phyloP scores from a whole-genome alignment of 2,113 vertebrate genomes.

The Synchiropus splendidus region DNA sequence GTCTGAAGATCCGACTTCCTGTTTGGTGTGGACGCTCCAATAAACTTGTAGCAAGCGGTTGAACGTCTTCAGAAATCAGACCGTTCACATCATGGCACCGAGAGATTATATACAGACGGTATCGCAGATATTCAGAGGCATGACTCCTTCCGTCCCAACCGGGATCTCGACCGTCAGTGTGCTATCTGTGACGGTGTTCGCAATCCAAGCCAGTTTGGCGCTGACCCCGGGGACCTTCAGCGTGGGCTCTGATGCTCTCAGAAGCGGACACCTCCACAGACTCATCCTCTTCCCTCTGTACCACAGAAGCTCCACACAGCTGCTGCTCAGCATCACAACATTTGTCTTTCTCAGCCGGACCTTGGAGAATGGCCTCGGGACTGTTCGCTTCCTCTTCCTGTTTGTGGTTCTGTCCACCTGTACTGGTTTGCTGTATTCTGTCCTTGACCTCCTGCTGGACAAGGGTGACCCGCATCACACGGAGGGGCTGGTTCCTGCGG shows the following conservation, averaged over 20 bases:
- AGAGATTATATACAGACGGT: slow-evolving; percentile 5
- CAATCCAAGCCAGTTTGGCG: slow-evolving; percentile 16
- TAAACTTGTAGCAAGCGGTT: too few relatives aligned
- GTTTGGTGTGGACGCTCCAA: too few relatives aligned
- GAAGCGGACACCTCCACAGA: slow-evolving; percentile 33
- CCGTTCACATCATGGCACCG: background rate
- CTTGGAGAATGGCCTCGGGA: slow-evolving; percentile 50
- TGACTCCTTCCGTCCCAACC: slow-evolving; percentile 19
- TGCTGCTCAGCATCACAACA: slow-evolving; percentile 30
- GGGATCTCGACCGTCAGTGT: slow-evolving; percentile 25
- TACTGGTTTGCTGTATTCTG: slow-evolving; percentile 42
- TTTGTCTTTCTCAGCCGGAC: slow-evolving; percentile 37
- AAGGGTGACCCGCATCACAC: slow-evolving; percentile 3
- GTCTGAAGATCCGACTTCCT: too few relatives aligned
- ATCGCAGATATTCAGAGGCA: slow-evolving; percentile 9
- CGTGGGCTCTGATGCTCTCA: slow-evolving; percentile 37
- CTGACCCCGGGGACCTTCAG: slow-evolving; percentile 20
- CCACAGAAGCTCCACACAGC: slow-evolving; percentile 31
- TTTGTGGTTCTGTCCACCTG: slow-evolving; percentile 37
- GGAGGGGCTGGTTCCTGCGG: slow-evolving; percentile 37
- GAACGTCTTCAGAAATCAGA: too few relatives aligned
- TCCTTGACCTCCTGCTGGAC: slow-evolving; percentile 36
- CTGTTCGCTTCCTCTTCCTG: slow-evolving; percentile 42
- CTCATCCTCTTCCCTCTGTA: slow-evolving; percentile 35
- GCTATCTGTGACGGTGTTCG: slow-evolving; percentile 29